These are phyloP conservation scores for Zophobas atratus DNA, from an alignment of 1,140 invertebrate species.

Conservation along the genomic window DNA sequence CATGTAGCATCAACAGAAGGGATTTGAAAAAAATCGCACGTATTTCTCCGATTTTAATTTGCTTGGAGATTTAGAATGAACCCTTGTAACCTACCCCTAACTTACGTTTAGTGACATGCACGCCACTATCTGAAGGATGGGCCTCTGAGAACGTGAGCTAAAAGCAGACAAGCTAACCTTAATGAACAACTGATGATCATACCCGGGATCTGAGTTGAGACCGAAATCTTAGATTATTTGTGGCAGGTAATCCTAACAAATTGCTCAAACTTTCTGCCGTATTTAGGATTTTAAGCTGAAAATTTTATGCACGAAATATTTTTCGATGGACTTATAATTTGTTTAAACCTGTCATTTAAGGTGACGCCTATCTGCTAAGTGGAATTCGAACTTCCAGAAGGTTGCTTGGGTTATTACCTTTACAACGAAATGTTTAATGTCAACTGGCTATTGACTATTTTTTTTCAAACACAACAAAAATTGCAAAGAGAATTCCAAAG, in stretches of 20 bases:
- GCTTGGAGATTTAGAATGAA: constrained; percentile 11
- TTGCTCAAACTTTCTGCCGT: constrained; percentile 19
- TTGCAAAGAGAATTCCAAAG: too few species aligned
- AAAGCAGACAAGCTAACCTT: constrained; percentile 44
- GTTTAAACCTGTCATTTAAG: not conserved
- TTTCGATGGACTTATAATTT: constrained; percentile 1
- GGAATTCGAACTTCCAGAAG: too few species aligned
- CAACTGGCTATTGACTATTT: too few species aligned
- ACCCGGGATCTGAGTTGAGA: constrained; percentile 17
- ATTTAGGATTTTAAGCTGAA: not conserved
- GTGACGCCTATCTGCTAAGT: not conserved
- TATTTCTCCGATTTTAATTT: constrained; percentile 5
- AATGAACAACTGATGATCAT: constrained; percentile 49
- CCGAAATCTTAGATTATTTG: constrained; percentile 40
- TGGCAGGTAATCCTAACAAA: constrained; percentile 41
- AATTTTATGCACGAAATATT: not conserved
- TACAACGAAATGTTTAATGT: too few species aligned
- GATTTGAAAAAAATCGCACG: not conserved
- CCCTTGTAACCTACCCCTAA: constrained; percentile 10
- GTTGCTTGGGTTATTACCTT: too few species aligned
- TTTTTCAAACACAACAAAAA: too few species aligned
- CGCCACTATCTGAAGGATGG: constrained; percentile 33
- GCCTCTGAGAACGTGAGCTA: constrained; percentile 34
- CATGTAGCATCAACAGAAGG: too few species aligned
- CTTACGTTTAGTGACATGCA: constrained; percentile 33